Evolutionary conservation across 2,888 invertebrate species (phyloP).

Genomic region (Sussaba pulchella): DNA sequence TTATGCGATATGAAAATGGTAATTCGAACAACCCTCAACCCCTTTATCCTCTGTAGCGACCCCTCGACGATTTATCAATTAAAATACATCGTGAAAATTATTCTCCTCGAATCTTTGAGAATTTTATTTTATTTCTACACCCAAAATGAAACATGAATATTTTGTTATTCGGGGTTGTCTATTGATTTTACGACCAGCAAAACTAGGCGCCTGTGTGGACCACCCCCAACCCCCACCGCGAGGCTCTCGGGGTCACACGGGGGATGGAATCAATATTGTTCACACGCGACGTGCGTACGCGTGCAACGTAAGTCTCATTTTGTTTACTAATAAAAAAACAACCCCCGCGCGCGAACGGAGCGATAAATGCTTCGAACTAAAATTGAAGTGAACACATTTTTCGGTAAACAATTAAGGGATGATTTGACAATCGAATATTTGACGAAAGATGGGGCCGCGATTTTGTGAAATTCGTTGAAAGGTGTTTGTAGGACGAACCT

Average conservation of each 20-base stretch:
- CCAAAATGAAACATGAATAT: constrained; percentile 2
- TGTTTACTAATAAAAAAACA: constrained; percentile 53
- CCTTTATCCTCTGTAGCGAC: too few species aligned
- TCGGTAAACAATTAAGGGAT: too few species aligned
- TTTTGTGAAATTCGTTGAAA: constrained; percentile 46
- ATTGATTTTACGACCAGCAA: constrained; percentile 59
- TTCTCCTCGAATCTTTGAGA: neutral
- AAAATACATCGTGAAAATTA: too few species aligned
- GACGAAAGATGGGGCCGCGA: constrained; percentile 14
- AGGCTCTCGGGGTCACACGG: constrained; percentile 66
- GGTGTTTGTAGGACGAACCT: constrained; percentile 37
- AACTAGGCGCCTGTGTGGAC: constrained; percentile 32
- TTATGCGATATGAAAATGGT: too few species aligned
- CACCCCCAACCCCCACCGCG: constrained; percentile 72
- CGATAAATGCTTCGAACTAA: constrained; percentile 3
- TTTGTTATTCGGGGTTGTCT: constrained; percentile 47
- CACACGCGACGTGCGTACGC: constrained; percentile 71
- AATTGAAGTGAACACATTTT: too few species aligned
- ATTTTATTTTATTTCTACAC: neutral
- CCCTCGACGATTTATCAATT: too few species aligned
- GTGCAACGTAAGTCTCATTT: constrained; percentile 65
- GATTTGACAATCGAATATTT: too few species aligned
- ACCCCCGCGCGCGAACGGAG: neutral
- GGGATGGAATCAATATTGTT: constrained; percentile 80
- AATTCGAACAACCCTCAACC: too few species aligned